Evolutionary conservation across 2,888 invertebrate species (phyloP).

Genomic region (Lysandra coridon): DNA sequence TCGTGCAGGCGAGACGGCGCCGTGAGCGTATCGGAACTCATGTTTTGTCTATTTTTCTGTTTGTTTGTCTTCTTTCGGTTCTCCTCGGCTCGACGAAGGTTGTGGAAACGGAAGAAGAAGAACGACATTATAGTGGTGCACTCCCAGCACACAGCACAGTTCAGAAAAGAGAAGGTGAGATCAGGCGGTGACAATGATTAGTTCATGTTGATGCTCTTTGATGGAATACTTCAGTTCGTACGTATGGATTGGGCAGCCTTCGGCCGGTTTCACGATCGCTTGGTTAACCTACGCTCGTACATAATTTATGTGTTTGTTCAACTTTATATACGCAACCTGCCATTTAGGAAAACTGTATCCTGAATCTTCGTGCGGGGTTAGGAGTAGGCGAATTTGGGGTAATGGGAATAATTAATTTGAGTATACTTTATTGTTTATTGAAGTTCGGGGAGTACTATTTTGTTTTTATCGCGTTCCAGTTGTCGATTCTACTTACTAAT

Average conservation of each 20-base stretch:
- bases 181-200: slow-evolving; percentile 24
- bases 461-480: neutral
- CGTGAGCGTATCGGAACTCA: slow-evolving; percentile 81
- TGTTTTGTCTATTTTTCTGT: slow-evolving; percentile 53
- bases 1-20: slow-evolving; percentile 92
- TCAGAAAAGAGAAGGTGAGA: slow-evolving; percentile 28
- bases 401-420: slow-evolving; percentile 19
- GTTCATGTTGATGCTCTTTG: neutral
- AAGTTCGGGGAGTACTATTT: neutral
- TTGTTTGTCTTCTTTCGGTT: slow-evolving; percentile 56
- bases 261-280: slow-evolving; percentile 19
- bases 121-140: slow-evolving; percentile 88
- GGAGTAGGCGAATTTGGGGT: slow-evolving; percentile 6
- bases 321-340: slow-evolving; percentile 23
- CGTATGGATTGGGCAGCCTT: neutral
- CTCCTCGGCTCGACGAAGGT: slow-evolving; percentile 92
- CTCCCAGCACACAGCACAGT: slow-evolving; percentile 23
- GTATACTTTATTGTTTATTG: slow-evolving; percentile 19
- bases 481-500: neutral
- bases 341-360: slow-evolving; percentile 21
- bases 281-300: slow-evolving; percentile 24
- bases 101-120: slow-evolving; percentile 97
- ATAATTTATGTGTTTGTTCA: slow-evolving; percentile 32
- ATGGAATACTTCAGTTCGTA: neutral
- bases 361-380: neutral